Conservation (phyloP, 2,797 vertebrate genomes). For the Delichon dasypus region DNA sequence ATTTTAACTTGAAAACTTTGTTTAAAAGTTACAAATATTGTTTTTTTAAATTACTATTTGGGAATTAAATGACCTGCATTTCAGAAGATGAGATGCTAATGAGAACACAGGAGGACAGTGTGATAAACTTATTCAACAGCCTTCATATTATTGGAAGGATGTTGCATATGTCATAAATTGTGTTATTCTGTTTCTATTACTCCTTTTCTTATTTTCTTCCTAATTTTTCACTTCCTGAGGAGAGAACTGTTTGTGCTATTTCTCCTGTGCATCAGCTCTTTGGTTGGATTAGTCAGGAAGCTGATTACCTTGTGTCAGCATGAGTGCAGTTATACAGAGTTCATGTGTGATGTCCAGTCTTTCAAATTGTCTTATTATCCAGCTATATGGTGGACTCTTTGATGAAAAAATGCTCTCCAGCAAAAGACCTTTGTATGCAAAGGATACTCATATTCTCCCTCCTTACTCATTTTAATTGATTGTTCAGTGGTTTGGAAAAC, state of each 20-base stretch:
- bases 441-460: neutral
- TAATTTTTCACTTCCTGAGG: neutral
- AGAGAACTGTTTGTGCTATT: neutral
- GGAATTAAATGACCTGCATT: neutral
- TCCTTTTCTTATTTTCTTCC: neutral
- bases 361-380: neutral
- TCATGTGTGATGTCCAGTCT: neutral
- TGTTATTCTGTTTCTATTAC: neutral
- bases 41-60: neutral
- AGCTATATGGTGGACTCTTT: neutral
- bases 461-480: neutral
- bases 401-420: neutral
- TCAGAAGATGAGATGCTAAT: neutral
- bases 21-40: neutral
- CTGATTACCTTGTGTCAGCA: neutral
- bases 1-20: neutral
- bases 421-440: neutral
- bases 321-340: fast-evolving
- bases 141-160: neutral
- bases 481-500: neutral
- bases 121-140: neutral
- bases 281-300: neutral
- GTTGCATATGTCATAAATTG: neutral
- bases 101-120: neutral
- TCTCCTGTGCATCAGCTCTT: neutral